These are phyloP conservation scores for Chrysolina oricalcia DNA, from an alignment of 2,888 invertebrate genomes.

Conservation along the genomic window DNA sequence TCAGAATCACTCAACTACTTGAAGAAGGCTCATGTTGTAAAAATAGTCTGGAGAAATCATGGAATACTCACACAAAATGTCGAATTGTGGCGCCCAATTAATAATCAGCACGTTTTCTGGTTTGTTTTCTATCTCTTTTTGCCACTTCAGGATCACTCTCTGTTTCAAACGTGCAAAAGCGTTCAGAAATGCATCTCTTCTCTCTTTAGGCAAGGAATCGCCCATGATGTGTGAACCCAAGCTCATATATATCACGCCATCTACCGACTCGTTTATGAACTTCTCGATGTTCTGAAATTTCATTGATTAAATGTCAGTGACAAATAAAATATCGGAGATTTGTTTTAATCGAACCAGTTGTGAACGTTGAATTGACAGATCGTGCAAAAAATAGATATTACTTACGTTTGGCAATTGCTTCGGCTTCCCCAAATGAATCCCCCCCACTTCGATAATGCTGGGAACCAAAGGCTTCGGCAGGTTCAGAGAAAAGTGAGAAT, in stretches of 20 bases:
- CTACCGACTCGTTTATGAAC: conserved; percentile 78
- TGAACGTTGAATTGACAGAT: no score
- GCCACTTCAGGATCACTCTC: conserved; percentile 87
- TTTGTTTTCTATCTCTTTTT: conserved; percentile 75
- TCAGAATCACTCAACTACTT: no score
- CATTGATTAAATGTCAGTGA: no score
- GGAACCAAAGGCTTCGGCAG: conserved; percentile 72
- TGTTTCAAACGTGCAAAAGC: conserved; percentile 79
- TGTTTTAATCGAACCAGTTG: no score
- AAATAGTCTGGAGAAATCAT: no score
- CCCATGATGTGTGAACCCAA: conserved; percentile 84
- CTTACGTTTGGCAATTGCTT: conserved; percentile 60
- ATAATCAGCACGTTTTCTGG: conserved; percentile 78
- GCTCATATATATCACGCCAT: conserved; percentile 84
- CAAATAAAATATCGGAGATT: no score
- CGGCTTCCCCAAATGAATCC: conserved; percentile 71
- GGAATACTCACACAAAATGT: conserved; percentile 81
- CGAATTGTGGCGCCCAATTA: conserved; percentile 85
- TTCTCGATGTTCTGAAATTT: conserved; percentile 75
- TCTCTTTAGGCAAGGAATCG: conserved; percentile 77
- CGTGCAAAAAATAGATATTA: neutral
- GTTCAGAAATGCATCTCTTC: conserved; percentile 75
- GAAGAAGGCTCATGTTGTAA: no score
- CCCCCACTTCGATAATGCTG: conserved; percentile 73
- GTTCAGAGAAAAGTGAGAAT: conserved; percentile 71